Evolutionary conservation across 2,797 vertebrate genomes (phyloP).

Genomic region (Pristis pectinata): DNA sequence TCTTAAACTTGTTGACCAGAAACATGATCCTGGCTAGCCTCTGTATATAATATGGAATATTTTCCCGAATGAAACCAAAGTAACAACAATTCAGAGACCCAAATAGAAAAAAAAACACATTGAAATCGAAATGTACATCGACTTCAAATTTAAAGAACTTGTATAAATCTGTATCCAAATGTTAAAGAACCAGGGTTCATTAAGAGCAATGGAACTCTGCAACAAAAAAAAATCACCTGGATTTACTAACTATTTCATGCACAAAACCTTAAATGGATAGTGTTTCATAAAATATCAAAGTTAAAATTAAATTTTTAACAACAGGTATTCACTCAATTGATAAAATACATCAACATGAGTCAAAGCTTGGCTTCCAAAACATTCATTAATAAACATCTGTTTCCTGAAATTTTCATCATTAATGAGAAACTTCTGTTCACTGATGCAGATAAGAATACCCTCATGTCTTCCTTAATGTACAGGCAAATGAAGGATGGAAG

Average conservation of each 20-base stretch:
- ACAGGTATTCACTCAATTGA: not conserved
- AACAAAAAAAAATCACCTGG: not conserved
- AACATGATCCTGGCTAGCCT: not conserved
- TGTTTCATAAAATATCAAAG: not conserved
- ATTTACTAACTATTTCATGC: not conserved
- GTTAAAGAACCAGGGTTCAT: not conserved
- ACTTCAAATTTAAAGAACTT: not conserved
- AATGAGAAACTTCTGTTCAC: constrained; percentile 18
- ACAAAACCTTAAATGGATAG: not conserved
- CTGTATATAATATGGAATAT: not conserved
- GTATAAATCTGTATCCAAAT: not conserved
- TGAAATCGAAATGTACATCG: not conserved
- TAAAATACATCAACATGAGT: not conserved
- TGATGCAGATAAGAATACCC: constrained; percentile 12
- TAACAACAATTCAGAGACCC: not conserved
- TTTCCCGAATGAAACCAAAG: not conserved
- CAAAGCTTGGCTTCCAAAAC: not conserved
- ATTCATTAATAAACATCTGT: constrained; percentile 13
- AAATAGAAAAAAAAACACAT: not conserved
- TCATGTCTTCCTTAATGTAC: not conserved
- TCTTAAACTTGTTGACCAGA: not conserved
- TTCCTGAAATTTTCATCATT: constrained; percentile 15
- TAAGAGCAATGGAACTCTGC: not conserved
- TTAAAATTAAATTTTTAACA: constrained; percentile 14
- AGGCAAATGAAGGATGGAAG: constrained; percentile 1